These are phyloP conservation scores for Pheosia gnoma DNA, from an alignment of 2,888 invertebrate species.

Conservation along the genomic window DNA sequence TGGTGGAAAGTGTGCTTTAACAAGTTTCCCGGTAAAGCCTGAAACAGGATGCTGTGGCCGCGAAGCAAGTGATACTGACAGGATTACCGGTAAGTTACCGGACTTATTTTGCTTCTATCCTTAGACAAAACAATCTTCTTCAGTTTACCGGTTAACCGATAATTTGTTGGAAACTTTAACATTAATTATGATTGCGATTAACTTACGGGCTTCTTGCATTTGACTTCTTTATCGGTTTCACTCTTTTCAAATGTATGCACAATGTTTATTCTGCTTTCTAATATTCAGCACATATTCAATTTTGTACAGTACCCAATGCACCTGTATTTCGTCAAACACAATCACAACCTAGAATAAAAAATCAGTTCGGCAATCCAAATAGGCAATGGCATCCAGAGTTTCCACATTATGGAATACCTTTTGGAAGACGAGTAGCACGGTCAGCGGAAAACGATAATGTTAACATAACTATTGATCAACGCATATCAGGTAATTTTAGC, in stretches of 20 bases:
- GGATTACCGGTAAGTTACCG: constrained; percentile 59
- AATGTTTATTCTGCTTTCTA: background rate
- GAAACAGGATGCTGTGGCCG: constrained; percentile 68
- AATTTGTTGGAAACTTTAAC: background rate
- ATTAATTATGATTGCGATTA: background rate
- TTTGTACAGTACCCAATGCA: constrained; percentile 3
- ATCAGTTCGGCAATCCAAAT: constrained; percentile 8
- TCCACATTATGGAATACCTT: background rate
- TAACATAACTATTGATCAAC: constrained; percentile 43
- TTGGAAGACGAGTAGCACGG: background rate
- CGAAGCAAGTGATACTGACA: constrained; percentile 60
- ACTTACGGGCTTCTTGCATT: background rate
- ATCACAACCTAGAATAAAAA: constrained; percentile 16
- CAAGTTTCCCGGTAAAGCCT: constrained; percentile 61
- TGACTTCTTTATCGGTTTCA: background rate
- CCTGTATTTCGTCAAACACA: background rate
- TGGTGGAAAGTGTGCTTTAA: constrained; percentile 53
- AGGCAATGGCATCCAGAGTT: background rate
- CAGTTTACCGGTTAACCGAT: constrained; percentile 21
- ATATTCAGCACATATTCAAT: background rate
- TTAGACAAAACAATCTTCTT: constrained; percentile 35
- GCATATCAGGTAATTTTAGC: constrained; percentile 37
- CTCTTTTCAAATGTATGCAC: background rate
- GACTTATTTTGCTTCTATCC: constrained; percentile 26
- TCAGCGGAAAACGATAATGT: constrained; percentile 20